Percentiles rank a stretch among this genome's conserved stretches.
phyloP scores from a whole-genome alignment of 2,797 vertebrate species.

The Hipposideros larvatus region DNA sequence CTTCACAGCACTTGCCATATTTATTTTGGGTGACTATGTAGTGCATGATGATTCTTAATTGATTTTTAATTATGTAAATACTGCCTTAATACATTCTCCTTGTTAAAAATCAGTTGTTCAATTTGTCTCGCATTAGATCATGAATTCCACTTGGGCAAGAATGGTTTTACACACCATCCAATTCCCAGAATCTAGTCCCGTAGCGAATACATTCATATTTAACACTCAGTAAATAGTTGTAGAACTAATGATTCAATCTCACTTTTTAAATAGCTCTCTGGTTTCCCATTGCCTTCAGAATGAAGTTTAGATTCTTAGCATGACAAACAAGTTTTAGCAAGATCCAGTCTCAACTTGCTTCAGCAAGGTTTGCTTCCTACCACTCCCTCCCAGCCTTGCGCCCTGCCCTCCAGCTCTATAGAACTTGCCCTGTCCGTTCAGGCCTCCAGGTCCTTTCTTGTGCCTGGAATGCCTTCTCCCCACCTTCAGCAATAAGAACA shows the following conservation, averaged over 20 bases:
- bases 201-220: not conserved
- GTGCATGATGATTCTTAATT: not conserved
- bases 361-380: slow-evolving; percentile 24
- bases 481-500: not conserved
- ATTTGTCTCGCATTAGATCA: not conserved
- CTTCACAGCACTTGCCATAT: not conserved
- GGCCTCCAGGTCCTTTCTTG: not conserved
- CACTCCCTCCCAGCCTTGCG: not conserved
- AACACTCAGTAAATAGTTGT: not conserved
- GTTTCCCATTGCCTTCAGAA: slow-evolving; percentile 9
- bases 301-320: slow-evolving; percentile 22
- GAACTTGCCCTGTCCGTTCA: not conserved
- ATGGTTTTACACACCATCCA: not conserved
- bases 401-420: not conserved
- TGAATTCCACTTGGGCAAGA: not conserved
- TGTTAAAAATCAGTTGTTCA: not conserved
- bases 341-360: slow-evolving; percentile 53
- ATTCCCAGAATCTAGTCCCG: slow-evolving; percentile 5
- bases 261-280: slow-evolving; percentile 1
- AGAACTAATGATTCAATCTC: not conserved
- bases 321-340: slow-evolving; percentile 58
- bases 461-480: not conserved
- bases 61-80: slow-evolving; percentile 26
- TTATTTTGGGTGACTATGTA: slow-evolving; percentile 2
- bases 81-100: slow-evolving; percentile 11